Evolutionary conservation across 2,797 vertebrate species (phyloP).

Genomic region (Glyptemys insculpta): DNA sequence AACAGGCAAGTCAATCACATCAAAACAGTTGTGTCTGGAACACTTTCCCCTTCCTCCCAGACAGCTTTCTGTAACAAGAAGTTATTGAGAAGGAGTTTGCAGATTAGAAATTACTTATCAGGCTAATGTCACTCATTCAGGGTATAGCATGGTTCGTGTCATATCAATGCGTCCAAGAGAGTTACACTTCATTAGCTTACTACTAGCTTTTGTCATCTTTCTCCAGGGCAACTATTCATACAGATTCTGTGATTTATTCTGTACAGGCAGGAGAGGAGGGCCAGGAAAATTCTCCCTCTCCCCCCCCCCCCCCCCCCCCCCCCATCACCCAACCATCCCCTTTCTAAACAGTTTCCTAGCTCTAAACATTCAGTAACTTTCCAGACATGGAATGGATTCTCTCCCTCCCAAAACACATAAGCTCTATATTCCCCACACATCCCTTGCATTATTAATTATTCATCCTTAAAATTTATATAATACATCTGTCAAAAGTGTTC

Average conservation of each 20-base stretch:
- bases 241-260: not conserved
- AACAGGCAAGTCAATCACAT: constrained; percentile 40
- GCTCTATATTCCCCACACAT: not conserved
- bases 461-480: constrained; percentile 60
- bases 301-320: no score
- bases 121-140: not conserved
- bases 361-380: not conserved
- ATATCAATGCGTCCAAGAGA: not conserved
- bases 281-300: not conserved
- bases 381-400: not conserved
- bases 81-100: not conserved
- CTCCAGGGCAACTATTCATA: not conserved
- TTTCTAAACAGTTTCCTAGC: not conserved
- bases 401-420: not conserved
- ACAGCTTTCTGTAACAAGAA: not conserved
- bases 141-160: not conserved
- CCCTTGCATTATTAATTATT: constrained; percentile 33
- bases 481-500: constrained; percentile 55
- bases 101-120: not conserved
- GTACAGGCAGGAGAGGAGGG: not conserved
- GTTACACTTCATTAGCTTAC: constrained; percentile 30
- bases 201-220: not conserved
- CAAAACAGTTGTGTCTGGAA: constrained; percentile 21
- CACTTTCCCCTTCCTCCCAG: not conserved
- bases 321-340: not conserved